Conservation (phyloP, 2,113 vertebrate genomes). For the Irena cyanogastra region DNA sequence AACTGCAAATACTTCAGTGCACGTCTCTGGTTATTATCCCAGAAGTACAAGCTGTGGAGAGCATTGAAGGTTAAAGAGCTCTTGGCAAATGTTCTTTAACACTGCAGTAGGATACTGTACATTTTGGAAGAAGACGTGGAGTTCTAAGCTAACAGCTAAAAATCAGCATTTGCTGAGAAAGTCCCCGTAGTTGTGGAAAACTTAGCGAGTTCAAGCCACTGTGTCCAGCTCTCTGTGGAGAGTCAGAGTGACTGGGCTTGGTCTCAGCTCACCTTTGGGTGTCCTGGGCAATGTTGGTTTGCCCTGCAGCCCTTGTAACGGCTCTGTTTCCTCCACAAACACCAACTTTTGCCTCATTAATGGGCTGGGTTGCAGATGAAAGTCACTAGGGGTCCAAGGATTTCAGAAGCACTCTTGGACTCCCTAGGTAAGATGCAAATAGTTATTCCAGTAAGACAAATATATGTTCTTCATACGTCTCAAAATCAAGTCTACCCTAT, state of each 20-base stretch:
- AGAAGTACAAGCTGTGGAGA: neutral
- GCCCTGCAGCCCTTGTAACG: neutral
- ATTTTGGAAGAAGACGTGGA: neutral
- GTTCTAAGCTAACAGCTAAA: neutral
- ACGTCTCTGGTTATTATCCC: neutral
- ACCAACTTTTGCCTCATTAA: neutral
- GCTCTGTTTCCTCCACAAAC: neutral
- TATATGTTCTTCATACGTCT: neutral
- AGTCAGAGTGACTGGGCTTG: accelerated
- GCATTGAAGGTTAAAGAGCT: neutral
- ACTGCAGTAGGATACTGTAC: neutral
- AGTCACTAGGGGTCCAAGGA: neutral
- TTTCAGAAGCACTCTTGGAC: neutral
- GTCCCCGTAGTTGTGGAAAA: neutral
- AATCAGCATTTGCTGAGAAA: neutral
- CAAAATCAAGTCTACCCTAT: neutral
- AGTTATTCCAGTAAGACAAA: neutral
- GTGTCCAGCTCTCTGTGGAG: neutral
- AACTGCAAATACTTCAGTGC: neutral
- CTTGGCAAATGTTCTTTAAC: neutral
- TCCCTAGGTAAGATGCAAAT: neutral
- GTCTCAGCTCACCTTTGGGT: neutral
- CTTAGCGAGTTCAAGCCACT: neutral
- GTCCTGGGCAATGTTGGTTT: neutral
- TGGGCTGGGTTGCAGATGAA: neutral